Base-by-base conservation (phyloP, 1,140 invertebrate species). In the Conus betulinus region DNA sequence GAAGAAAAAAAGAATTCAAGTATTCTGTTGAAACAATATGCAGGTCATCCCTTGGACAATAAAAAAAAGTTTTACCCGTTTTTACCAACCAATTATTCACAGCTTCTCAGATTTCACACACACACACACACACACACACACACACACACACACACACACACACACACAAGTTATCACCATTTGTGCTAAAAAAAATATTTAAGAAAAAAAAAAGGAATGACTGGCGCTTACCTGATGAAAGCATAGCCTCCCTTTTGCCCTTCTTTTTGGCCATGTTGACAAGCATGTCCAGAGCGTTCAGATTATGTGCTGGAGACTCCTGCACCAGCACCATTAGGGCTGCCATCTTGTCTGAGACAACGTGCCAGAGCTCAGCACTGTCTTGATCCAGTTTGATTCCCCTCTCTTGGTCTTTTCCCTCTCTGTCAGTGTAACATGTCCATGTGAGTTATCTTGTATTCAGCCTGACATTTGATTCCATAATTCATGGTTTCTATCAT, bases 321-420 rank as follows among this genome's bases (percentile, higher is more conserved):
- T 99, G 97, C 87, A 99, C 97, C 25, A 97, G 94, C 13, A 99
- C 95, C 52, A 97, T 97, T 81, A 97, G 96, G 3, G 98, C 98
- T 55, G 98, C 98, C 79, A 99, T 96, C 96, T 97, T 98, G 95
- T 99, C 98, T 2, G 96, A 96, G 96, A 96, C 3, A 97, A 96
- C 11, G 98, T 98, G 81, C 98, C 98, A 91, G 97, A 97, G 51
- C 96, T 95, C 81, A 98, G 95, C 10, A 98, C 97, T 25, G 97
- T 98, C 91, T 97, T 97, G 88, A 98, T 96, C 98, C 98, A 99
- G 20, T 92, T 90, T 52, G 94, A 93, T 89, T 96, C 95, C 55
- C 95, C 95, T 67, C 94, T 94, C 71, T 94, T 94, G 7, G 81
- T 90, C 27, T 89, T 91, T 84, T 94, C 93, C 88, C 91, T 90